Evolutionary conservation across 2,888 invertebrate genomes (phyloP).

Genomic region (Mimachlamys varia): DNA sequence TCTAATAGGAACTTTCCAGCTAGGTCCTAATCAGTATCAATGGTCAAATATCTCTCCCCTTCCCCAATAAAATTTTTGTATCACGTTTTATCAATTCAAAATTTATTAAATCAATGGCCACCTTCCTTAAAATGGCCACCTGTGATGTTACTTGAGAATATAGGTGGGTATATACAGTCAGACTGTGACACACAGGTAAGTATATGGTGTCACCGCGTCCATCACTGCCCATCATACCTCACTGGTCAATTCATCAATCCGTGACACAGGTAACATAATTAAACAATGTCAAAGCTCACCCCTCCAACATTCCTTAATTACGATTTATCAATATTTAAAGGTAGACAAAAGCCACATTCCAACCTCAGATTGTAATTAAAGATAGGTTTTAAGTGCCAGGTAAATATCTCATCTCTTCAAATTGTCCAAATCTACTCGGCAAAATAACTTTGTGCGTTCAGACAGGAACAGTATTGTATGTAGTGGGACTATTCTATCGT

Average conservation of each 20-base stretch:
- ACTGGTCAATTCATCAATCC: neutral
- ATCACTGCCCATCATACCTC: neutral
- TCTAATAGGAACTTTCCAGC: no score
- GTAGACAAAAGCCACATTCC: constrained; percentile 18
- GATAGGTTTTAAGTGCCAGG: constrained; percentile 11
- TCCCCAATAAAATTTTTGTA: no score
- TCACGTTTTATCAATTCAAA: no score
- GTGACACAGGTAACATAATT: constrained; percentile 7
- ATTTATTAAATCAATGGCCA: neutral
- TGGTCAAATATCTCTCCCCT: no score
- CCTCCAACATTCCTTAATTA: constrained; percentile 29
- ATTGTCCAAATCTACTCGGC: neutral
- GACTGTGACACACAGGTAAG: neutral
- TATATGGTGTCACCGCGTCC: neutral
- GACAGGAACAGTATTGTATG: neutral
- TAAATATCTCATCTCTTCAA: constrained; percentile 32
- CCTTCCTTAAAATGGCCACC: neutral
- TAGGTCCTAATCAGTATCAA: no score
- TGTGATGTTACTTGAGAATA: neutral
- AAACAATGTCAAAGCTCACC: constrained; percentile 21
- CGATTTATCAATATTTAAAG: constrained; percentile 21
- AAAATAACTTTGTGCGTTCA: neutral
- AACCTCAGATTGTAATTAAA: neutral
- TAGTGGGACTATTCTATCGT: neutral
- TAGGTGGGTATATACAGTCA: neutral